These are phyloP conservation scores for Trachymyrmex cornetzi DNA, from an alignment of 1,140 invertebrate genomes.

Conservation along the genomic window DNA sequence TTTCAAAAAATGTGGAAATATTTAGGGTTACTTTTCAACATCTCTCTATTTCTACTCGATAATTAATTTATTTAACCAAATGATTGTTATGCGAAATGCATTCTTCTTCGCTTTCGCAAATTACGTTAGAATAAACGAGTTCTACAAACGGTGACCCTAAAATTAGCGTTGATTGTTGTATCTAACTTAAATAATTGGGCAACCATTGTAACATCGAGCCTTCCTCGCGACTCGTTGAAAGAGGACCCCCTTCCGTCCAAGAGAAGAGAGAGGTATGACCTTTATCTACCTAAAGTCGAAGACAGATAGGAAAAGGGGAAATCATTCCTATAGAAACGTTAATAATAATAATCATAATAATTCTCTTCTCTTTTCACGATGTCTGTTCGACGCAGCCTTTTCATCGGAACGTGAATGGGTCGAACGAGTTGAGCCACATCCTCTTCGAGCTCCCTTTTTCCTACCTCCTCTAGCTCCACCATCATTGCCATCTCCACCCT, in stretches of 20 bases:
- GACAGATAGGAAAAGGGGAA: slow-evolving; percentile 81
- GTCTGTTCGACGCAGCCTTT: slow-evolving; percentile 83
- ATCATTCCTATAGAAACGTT: slow-evolving; percentile 84
- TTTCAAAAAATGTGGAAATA: no score
- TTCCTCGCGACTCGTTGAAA: slow-evolving; percentile 62
- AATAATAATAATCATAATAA: slow-evolving; percentile 86
- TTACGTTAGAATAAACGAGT: neutral
- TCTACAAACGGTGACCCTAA: neutral
- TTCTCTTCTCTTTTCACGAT: slow-evolving; percentile 84
- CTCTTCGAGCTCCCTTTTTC: slow-evolving; percentile 78
- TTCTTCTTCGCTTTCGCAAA: neutral
- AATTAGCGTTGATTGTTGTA: slow-evolving; percentile 30
- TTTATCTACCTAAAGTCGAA: slow-evolving; percentile 81
- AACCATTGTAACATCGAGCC: slow-evolving; percentile 72
- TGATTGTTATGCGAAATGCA: neutral
- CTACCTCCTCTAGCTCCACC: slow-evolving; percentile 68
- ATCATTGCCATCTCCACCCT: slow-evolving; percentile 59
- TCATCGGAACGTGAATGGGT: slow-evolving; percentile 84
- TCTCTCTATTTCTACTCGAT: neutral
- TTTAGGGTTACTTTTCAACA: no score
- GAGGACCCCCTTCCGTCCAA: slow-evolving; percentile 51
- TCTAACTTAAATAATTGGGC: slow-evolving; percentile 35
- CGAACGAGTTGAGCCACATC: slow-evolving; percentile 85
- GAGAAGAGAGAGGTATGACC: slow-evolving; percentile 60
- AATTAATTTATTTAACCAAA: slow-evolving; percentile 11